Evolutionary conservation across 2,888 invertebrate genomes (phyloP).

Genomic region (Pyrgus malvae): DNA sequence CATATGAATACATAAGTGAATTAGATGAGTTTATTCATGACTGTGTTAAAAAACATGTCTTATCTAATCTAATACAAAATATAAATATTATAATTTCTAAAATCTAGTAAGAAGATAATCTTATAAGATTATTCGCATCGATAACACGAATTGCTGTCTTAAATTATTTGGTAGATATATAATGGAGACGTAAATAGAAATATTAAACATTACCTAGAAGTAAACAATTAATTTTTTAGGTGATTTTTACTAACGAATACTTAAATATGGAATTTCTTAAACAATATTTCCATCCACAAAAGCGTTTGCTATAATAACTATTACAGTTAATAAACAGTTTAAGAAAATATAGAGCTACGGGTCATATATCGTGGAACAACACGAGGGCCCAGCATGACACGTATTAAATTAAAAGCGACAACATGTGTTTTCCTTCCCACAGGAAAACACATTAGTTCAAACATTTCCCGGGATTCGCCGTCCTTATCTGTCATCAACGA

Average conservation of each 20-base stretch:
- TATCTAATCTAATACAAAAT: no score
- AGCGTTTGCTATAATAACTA: constrained; percentile 12
- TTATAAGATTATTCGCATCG: no score
- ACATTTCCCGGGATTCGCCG: constrained; percentile 62
- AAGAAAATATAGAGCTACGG: constrained; percentile 18
- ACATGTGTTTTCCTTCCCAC: constrained; percentile 82
- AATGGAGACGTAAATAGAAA: no score
- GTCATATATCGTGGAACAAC: constrained; percentile 44
- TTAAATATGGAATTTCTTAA: background rate
- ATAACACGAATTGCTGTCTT: no score
- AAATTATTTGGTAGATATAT: no score
- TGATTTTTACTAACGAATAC: background rate
- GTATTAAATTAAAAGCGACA: constrained; percentile 81
- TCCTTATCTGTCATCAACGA: constrained; percentile 49
- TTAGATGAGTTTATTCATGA: no score
- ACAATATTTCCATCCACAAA: background rate
- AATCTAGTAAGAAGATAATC: no score
- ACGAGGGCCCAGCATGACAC: constrained; percentile 73
- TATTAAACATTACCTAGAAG: no score
- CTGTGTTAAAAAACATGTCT: no score
- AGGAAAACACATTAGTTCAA: constrained; percentile 79
- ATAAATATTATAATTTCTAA: no score
- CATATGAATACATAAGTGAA: no score
- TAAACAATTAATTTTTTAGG: no score
- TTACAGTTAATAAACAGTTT: constrained; percentile 6